These are phyloP conservation scores for Xylota segnis DNA, from an alignment of 2,888 invertebrate species.

Conservation along the genomic window DNA sequence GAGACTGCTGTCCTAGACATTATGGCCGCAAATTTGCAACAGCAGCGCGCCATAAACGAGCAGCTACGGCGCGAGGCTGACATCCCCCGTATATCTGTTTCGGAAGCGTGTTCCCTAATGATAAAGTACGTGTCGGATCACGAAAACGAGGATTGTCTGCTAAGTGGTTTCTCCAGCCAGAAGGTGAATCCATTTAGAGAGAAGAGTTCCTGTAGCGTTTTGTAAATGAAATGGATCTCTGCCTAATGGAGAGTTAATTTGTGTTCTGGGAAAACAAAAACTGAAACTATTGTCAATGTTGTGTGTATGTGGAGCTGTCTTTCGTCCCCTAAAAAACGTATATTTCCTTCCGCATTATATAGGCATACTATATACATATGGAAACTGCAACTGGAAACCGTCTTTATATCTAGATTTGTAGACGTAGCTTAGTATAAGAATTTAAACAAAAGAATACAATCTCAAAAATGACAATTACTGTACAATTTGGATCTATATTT, in stretches of 20 bases:
- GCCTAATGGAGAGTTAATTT: slow-evolving; percentile 6
- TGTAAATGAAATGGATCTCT: slow-evolving; percentile 85
- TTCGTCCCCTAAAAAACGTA: slow-evolving; percentile 38
- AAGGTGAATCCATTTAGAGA: slow-evolving; percentile 98
- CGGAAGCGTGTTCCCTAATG: slow-evolving; percentile 96
- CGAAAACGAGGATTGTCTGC: slow-evolving; percentile 95
- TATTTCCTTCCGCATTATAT: slow-evolving; percentile 51
- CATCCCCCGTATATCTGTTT: slow-evolving; percentile 90
- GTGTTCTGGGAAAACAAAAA: slow-evolving; percentile 30
- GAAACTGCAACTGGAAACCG: slow-evolving; percentile 66
- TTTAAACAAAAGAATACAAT: slow-evolving; percentile 32
- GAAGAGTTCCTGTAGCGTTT: slow-evolving; percentile 94
- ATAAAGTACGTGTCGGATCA: slow-evolving; percentile 96
- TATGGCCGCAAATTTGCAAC: slow-evolving; percentile 97
- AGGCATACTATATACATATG: slow-evolving; percentile 40
- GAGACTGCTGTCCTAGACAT: slow-evolving; percentile 96
- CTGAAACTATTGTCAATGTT: slow-evolving; percentile 74
- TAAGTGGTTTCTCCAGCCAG: slow-evolving; percentile 97
- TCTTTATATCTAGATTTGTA: slow-evolving; percentile 66
- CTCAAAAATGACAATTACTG: slow-evolving; percentile 52
- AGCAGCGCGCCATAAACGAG: slow-evolving; percentile 95
- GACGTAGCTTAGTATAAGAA: slow-evolving; percentile 52
- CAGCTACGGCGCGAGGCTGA: slow-evolving; percentile 96
- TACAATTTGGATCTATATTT: slow-evolving; percentile 69
- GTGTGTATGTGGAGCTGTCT: slow-evolving; percentile 59